Evolutionary conservation across 2,113 vertebrate genomes (phyloP), one percentile per base, ranked within the genome.

Genomic region (Typhlomys cinereus): DNA sequence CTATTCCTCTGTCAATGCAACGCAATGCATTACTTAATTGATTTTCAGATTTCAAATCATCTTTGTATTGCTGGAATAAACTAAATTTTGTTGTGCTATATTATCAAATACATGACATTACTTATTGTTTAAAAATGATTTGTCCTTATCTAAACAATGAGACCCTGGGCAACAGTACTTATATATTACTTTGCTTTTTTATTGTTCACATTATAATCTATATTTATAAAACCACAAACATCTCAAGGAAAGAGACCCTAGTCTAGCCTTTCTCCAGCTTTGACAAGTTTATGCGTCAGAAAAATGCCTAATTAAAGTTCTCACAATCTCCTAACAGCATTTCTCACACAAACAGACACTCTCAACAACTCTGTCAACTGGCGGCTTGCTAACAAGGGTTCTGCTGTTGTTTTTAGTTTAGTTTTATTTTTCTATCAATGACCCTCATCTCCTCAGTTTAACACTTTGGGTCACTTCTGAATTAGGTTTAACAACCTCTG

Each of bases 1-100:
- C n/a, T 85, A 7, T 93, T 44, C n/a, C 39, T 66, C 8, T 85
- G n/a, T n/a, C 70, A 89, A 66, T 75, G 2, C 67, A 66, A 94
- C 7, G 39, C 86, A 85, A 71, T 88, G 59, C 9, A 88, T 29
- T 52, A n/a, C n/a, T n/a, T n/a, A 41, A 36, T 3, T 50, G n/a
- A 64, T n/a, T 82, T 88, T 88, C 41, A 82, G 82, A 46, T 74
- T 88, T 67, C 46, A 4, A 44, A 70, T 59, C 46, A 85, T 69
- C 7, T 69, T 90, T 81, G 48, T 29, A 27, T 76, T 88, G 39
- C 54, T 85, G 23, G 34, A 64, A 88, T 61, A 69, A 85, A 96
- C 50, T 87, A 5, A 62, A 69, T 17, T 81, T 92, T 69, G 11
- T 70, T 66, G 27, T 64, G 52, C 48, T 64, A 83, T 0, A 20